phyloP scores from a whole-genome alignment of 1,140 invertebrate genomes.

The Drosophila ambigua region DNA sequence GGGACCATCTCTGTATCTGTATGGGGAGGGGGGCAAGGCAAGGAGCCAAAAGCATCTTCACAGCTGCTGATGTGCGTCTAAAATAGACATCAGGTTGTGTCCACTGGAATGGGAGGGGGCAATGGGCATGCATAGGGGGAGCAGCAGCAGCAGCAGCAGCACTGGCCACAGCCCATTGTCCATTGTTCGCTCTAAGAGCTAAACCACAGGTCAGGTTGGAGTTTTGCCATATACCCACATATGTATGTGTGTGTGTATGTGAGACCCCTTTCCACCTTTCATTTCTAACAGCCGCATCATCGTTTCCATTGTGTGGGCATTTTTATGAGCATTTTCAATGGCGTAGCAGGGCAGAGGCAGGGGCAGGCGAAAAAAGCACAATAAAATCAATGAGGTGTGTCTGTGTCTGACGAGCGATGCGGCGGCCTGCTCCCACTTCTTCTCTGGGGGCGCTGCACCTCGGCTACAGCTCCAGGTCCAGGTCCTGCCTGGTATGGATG shows the following conservation, averaged over 20 bases:
- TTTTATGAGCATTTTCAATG: slow-evolving; percentile 81
- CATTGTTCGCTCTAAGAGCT: slow-evolving; percentile 23
- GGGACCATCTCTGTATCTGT: not conserved
- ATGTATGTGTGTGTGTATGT: too few species aligned
- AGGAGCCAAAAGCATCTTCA: slow-evolving; percentile 32
- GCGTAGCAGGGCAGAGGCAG: not conserved
- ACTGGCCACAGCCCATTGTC: slow-evolving; percentile 42
- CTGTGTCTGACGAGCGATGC: slow-evolving; percentile 38
- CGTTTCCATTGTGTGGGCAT: slow-evolving; percentile 80
- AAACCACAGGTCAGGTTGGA: slow-evolving; percentile 34
- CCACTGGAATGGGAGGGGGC: slow-evolving; percentile 37
- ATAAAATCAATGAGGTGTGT: slow-evolving; percentile 81
- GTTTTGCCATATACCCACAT: not conserved
- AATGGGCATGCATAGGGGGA: not conserved
- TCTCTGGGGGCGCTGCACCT: slow-evolving; percentile 54
- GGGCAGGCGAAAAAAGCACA: slow-evolving; percentile 68
- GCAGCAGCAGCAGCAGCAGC: too few species aligned
- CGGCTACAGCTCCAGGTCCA: slow-evolving; percentile 12
- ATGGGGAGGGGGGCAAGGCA: slow-evolving; percentile 32
- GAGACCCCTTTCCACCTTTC: slow-evolving; percentile 18
- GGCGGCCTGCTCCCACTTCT: slow-evolving; percentile 3
- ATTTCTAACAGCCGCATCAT: slow-evolving; percentile 63
- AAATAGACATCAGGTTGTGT: slow-evolving; percentile 76
- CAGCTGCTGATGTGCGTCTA: slow-evolving; percentile 40
- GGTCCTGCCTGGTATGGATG: slow-evolving; percentile 15